A percentile compares a stretch with the other conserved stretches of the same genome.
These are phyloP conservation scores for Euzophera pinguis DNA, from an alignment of 2,888 invertebrate species.

Conservation along the genomic window DNA sequence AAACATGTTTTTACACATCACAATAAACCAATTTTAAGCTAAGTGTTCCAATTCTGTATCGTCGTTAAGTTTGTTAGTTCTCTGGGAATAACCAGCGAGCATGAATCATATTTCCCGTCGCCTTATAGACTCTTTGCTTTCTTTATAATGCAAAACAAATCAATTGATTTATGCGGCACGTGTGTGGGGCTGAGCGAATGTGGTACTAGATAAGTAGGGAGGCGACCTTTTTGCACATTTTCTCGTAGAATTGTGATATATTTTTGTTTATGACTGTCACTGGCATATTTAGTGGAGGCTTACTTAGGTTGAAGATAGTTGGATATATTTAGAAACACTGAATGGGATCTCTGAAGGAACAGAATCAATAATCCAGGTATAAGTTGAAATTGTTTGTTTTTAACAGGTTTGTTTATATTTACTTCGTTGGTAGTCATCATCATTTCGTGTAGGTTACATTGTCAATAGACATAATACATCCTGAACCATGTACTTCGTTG, in stretches of 20 bases:
- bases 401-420: too few species aligned
- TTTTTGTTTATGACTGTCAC: not conserved
- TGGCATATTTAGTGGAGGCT: not conserved
- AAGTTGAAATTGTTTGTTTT: too few species aligned
- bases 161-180: conserved; percentile 10
- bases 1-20: too few species aligned
- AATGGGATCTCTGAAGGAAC: too few species aligned
- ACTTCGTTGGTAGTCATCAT: too few species aligned
- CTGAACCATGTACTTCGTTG: too few species aligned
- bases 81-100: conserved; percentile 17
- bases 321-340: too few species aligned
- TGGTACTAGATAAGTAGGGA: not conserved
- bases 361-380: too few species aligned
- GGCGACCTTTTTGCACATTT: not conserved
- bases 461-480: too few species aligned
- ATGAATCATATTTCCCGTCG: conserved; percentile 21
- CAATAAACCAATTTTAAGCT: too few species aligned
- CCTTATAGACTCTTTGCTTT: conserved; percentile 18
- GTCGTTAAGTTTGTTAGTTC: not conserved
- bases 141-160: conserved; percentile 18
- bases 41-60: not conserved
- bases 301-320: too few species aligned
- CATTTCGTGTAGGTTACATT: too few species aligned
- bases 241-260: not conserved
- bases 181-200: not conserved